Evolutionary conservation across 2,888 invertebrate species (phyloP).

Genomic region (Orthosia cruda): DNA sequence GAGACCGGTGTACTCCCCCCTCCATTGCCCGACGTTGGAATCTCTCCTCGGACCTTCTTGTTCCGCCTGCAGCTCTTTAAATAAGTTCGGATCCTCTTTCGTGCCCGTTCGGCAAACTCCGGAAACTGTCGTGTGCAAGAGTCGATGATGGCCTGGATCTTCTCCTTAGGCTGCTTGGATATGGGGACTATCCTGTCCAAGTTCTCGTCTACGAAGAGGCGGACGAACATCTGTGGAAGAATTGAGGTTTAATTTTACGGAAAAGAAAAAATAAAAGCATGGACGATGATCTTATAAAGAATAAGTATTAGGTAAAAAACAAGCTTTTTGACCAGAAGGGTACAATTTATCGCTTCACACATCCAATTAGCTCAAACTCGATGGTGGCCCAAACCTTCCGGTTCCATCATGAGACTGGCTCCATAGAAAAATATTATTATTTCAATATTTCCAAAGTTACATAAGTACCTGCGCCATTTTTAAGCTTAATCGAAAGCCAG

Average conservation of each 20-base stretch:
- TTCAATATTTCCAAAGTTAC: too few species aligned
- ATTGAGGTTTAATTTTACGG: not conserved
- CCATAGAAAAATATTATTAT: too few species aligned
- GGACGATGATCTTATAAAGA: too few species aligned
- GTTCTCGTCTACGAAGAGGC: conserved; percentile 99
- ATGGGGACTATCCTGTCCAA: conserved; percentile 99
- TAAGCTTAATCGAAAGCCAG: too few species aligned
- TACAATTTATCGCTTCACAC: too few species aligned
- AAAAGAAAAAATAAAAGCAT: not conserved
- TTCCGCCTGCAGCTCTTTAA: conserved; percentile 98
- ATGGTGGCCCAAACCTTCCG: too few species aligned
- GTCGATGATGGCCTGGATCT: conserved; percentile 99
- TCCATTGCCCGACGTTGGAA: conserved; percentile 83
- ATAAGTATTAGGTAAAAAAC: too few species aligned
- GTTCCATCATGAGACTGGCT: too few species aligned
- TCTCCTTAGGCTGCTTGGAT: conserved; percentile 99
- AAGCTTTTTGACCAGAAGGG: too few species aligned
- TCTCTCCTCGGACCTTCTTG: conserved; percentile 97
- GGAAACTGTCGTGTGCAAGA: conserved; percentile 99
- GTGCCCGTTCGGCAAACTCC: conserved; percentile 98
- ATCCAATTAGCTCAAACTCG: too few species aligned
- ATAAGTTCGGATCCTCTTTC: conserved; percentile 98
- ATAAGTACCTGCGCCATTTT: too few species aligned
- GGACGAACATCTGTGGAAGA: conserved; percentile 97
- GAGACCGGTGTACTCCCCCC: conserved; percentile 86